These are phyloP conservation scores for Catonia carolina DNA, from an alignment of 2,888 invertebrate genomes.

Conservation along the genomic window DNA sequence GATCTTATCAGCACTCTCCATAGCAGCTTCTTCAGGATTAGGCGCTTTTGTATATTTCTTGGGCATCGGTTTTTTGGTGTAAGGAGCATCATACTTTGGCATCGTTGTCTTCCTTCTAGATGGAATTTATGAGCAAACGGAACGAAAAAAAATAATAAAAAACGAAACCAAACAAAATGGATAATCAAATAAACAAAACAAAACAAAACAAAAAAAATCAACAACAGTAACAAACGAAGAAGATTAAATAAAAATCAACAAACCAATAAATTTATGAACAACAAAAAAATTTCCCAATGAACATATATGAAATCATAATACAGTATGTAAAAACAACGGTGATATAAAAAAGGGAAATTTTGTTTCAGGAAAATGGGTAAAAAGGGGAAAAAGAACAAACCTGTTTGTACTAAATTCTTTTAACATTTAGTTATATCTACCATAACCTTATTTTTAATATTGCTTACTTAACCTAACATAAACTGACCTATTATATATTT, in stretches of 20 bases:
- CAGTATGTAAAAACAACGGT: not conserved
- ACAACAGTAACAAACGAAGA: conserved; percentile 21
- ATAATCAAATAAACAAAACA: conserved; percentile 15
- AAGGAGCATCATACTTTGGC: conserved; percentile 82
- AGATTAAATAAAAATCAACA: not conserved
- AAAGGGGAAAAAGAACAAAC: conserved; percentile 6
- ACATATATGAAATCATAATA: not conserved
- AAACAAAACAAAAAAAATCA: conserved; percentile 25
- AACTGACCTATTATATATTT: too few species aligned
- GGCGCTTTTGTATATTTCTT: conserved; percentile 63
- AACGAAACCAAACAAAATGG: conserved; percentile 28
- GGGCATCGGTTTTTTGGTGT: conserved; percentile 73
- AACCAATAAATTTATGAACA: not conserved
- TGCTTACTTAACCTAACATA: too few species aligned
- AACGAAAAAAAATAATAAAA: conserved; percentile 15
- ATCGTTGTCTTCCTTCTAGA: conserved; percentile 51
- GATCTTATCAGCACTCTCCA: conserved; percentile 76
- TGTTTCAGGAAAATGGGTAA: conserved; percentile 2
- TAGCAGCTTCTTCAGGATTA: conserved; percentile 67
- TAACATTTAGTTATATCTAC: too few species aligned
- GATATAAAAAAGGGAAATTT: too few species aligned
- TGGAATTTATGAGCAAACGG: conserved; percentile 16
- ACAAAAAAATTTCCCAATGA: not conserved
- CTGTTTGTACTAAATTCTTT: too few species aligned
- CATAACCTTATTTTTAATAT: too few species aligned